Conservation (phyloP, 1,140 invertebrate genomes). For the Melipona quadrifasciata region DNA sequence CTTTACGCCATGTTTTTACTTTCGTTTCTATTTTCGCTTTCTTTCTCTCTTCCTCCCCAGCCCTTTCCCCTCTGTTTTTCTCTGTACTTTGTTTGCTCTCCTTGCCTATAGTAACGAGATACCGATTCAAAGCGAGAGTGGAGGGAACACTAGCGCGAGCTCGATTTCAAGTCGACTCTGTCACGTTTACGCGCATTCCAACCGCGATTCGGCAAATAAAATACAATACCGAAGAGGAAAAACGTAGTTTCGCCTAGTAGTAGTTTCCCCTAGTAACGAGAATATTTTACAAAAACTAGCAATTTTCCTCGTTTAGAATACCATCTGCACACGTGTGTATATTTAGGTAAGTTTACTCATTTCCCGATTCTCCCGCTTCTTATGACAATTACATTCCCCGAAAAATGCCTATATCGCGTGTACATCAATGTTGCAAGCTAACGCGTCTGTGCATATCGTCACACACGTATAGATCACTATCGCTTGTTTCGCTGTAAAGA, state of each 20-base stretch:
- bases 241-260: no score
- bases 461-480: no score
- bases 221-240: not conserved
- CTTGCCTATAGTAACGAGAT: slow-evolving; percentile 50
- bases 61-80: not conserved
- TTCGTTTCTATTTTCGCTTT: not conserved
- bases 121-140: slow-evolving; percentile 13
- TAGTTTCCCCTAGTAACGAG: not conserved
- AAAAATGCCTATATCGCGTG: not conserved
- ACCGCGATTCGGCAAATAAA: slow-evolving; percentile 37
- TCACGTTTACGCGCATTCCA: not conserved
- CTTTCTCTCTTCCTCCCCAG: not conserved
- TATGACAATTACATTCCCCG: no score
- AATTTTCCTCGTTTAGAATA: not conserved
- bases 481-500: no score
- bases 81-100: slow-evolving; percentile 1
- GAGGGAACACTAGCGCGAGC: slow-evolving; percentile 19
- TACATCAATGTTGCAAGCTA: no score
- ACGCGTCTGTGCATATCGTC: no score
- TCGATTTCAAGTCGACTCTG: slow-evolving; percentile 25
- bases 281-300: slow-evolving; percentile 9
- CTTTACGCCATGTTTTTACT: no score
- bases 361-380: no score
- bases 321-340: no score
- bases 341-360: no score